phyloP scores from a whole-genome alignment of 2,888 invertebrate genomes.

The Boloria euphrosyne region DNA sequence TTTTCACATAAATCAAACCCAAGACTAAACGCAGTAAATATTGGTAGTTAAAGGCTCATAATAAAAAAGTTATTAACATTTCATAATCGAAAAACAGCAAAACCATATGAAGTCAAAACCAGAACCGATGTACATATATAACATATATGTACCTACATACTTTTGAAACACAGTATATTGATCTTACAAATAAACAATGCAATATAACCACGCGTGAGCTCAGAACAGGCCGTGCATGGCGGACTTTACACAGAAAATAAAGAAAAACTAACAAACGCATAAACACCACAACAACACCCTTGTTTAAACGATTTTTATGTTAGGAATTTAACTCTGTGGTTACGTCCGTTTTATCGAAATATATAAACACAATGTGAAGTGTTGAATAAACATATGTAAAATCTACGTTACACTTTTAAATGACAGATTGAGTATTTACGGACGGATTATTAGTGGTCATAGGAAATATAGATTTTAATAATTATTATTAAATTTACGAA shows the following conservation, averaged over 20 bases:
- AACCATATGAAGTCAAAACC: too few species aligned
- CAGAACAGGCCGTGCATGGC: conserved; percentile 6
- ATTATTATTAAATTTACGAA: too few species aligned
- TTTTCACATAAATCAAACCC: too few species aligned
- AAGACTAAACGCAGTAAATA: too few species aligned
- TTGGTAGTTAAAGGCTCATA: too few species aligned
- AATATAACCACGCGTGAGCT: conserved; percentile 5
- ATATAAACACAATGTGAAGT: conserved; percentile 5
- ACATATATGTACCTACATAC: neutral
- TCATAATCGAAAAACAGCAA: too few species aligned
- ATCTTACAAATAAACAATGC: neutral
- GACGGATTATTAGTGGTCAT: too few species aligned
- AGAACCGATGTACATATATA: neutral
- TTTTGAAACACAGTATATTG: conserved; percentile 1
- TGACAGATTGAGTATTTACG: too few species aligned
- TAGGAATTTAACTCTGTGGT: conserved; percentile 19
- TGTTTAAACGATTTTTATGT: conserved; percentile 23
- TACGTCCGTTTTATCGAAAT: conserved; percentile 7
- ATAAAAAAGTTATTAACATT: too few species aligned
- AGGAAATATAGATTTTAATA: too few species aligned
- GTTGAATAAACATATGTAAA: too few species aligned
- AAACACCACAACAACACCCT: conserved; percentile 21
- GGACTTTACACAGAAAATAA: conserved; percentile 11
- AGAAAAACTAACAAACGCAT: conserved; percentile 14
- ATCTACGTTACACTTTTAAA: too few species aligned